Base-by-base conservation (phyloP, 1,140 invertebrate species). In the Drosophila repletoides region DNA sequence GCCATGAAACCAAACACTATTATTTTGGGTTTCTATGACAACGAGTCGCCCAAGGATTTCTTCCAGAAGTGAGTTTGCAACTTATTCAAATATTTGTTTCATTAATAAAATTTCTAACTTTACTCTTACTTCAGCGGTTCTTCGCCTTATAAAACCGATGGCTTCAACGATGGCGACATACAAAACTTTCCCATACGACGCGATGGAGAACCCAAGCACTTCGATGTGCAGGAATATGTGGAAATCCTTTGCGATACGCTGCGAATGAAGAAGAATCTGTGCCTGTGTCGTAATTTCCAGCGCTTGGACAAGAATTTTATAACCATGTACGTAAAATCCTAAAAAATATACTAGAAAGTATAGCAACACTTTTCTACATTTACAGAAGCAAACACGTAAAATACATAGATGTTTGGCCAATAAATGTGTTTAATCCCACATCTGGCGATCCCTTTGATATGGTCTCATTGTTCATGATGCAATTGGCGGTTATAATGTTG, bases 1-100 rank as follows among this genome's bases (percentile, higher is more conserved):
- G 98, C 98, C 4, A 99, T 99, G 98, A 99, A 99, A 90, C 98
- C 98, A 0, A 99, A 99, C 89, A 99, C 98, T 0, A 96, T 99
- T 49, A 92, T 97, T 29, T 91, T 97, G 33, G 95, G 98, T 3
- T 99, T 99, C 91, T 95, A 97, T 45, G 97, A 98, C 74, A 92
- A 94, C 10, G 92, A 95, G 60, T 72, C 91, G 2, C 95, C 94
- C 2, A 88, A 90, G 22, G 95, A 98, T 87, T 97, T 96, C 86
- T 95, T 97, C 55, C 88, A 92, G 56, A 91, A 87, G 92, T 93
- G 76, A 59, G 77, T 68, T n/a, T n/a, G n/a, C n/a, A n/a, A n/a
- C n/a, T n/a, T n/a, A n/a, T n/a, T n/a, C n/a, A 14, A 4, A 15
- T 40, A 34, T 43, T 49, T 38, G 29, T 46, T 51, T 4, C 9